Evolutionary conservation across 2,888 invertebrate species (phyloP), one percentile per base, ranked within the genome.

Genomic region (Pseudococcus viburni): DNA sequence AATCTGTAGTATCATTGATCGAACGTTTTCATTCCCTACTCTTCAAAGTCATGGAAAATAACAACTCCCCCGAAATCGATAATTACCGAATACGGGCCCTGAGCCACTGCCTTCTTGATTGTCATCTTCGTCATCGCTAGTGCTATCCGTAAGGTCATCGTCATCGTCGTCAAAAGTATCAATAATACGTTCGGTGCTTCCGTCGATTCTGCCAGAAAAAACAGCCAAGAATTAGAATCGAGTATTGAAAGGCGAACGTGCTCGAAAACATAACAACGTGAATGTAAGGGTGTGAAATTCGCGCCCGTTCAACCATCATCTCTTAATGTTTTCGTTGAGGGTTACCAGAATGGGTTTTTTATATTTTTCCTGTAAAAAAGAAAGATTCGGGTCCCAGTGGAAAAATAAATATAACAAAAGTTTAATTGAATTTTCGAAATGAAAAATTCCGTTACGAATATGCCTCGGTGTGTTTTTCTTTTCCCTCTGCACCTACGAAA

Each of bases 91-190:
- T 84, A 88, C 68, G 1, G 84, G 84, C 0, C 84, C 84, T 12
- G 26, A 46, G 1, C 88, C 88, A 55, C 88, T 88, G 9, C 88
- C 84, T 19, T 68, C 51, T 68, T 39, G 48, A 83, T 84, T 64
- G 19, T 84, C 64, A 26, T 88, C 88, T 64, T 88, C 88, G 7
- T 88, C 88, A 42, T 88, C 88, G n/a, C 77, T 80, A 1, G 51
- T 77, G 6, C 17, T 33, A 39, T 77, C 59, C 64, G 48, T 7
- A 11, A n/a, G 11, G n/a, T 68, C 73, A 17, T 88, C 83, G 9
- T 55, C 88, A 46, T 46, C 33, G 8, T 87, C 51, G 12, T 88
- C 88, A 8, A 88, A 59, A 4, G 85, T 26, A 39, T 85, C 59
- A 8, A 59, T 85, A 59, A 85, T 55, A 22, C 39, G 85, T 85